Percentiles rank a stretch among this genome's conserved stretches.
Evolutionary conservation across 2,888 invertebrate species (phyloP).

Genomic region (Stictocephala bisonia): DNA sequence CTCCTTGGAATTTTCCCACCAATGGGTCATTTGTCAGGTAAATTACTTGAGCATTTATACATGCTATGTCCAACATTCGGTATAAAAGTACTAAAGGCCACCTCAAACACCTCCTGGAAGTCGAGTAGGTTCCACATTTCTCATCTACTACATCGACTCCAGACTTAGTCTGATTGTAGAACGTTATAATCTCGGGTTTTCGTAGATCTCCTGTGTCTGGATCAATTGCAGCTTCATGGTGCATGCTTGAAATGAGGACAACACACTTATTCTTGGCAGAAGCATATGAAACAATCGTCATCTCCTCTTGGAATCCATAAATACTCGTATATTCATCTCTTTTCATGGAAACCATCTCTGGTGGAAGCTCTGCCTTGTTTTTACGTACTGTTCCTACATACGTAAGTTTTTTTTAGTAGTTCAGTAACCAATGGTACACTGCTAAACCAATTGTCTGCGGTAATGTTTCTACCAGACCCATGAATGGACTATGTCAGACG

Average conservation of each 20-base stretch:
- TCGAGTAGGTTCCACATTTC: constrained; percentile 32
- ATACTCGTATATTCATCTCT: not conserved
- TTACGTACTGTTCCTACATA: constrained; percentile 28
- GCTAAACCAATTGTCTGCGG: constrained; percentile 26
- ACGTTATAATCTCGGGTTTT: constrained; percentile 37
- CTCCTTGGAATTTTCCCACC: not conserved
- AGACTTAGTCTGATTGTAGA: constrained; percentile 20
- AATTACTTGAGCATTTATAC: constrained; percentile 15
- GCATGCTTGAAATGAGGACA: constrained; percentile 27
- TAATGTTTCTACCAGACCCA: constrained; percentile 17
- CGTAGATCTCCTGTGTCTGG: not conserved
- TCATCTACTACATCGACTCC: constrained; percentile 16
- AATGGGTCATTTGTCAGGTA: not conserved
- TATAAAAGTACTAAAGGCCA: constrained; percentile 22
- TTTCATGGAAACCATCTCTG: constrained; percentile 7
- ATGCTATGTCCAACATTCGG: constrained; percentile 6
- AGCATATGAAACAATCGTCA: constrained; percentile 36
- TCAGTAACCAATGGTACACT: constrained; percentile 5
- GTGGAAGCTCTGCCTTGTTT: constrained; percentile 17
- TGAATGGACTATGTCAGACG: not conserved
- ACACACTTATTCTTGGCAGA: constrained; percentile 18
- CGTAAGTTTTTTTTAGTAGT: not conserved
- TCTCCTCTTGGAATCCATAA: constrained; percentile 20
- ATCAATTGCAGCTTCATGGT: constrained; percentile 15
- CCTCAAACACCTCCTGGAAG: constrained; percentile 2